phyloP scores from a whole-genome alignment of 2,113 vertebrate genomes.

The Merops nubicus region DNA sequence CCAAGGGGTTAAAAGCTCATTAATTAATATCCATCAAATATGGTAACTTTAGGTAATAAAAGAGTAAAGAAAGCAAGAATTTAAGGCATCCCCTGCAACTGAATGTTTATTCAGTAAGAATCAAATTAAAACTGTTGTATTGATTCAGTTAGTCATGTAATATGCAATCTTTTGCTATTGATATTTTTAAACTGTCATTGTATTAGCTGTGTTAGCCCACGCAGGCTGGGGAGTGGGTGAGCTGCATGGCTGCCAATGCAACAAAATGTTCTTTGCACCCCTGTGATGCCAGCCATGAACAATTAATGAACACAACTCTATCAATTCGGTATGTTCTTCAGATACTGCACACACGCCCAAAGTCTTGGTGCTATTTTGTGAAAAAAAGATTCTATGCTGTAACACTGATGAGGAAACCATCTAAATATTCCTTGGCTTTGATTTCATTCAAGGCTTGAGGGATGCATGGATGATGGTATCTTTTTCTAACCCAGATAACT shows the following conservation, averaged over 20 bases:
- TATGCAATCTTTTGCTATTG: neutral
- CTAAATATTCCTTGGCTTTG: neutral
- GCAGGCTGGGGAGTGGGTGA: neutral
- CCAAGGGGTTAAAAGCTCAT: neutral
- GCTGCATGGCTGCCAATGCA: neutral
- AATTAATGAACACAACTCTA: too few relatives aligned
- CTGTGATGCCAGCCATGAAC: neutral
- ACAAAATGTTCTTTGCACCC: neutral
- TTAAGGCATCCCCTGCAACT: neutral
- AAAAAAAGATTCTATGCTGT: neutral
- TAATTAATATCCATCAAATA: neutral
- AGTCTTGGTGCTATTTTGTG: neutral
- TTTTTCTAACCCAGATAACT: neutral
- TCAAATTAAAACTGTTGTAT: conserved; percentile 2
- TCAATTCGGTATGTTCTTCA: neutral
- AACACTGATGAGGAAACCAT: neutral
- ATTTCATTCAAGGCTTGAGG: neutral
- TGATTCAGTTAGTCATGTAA: neutral
- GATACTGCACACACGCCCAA: neutral
- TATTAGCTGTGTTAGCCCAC: neutral
- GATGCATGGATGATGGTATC: too few relatives aligned
- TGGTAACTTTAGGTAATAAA: neutral
- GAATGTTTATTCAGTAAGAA: neutral
- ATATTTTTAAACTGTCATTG: neutral
- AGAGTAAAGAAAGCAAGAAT: neutral